These are phyloP conservation scores for Blastobasis adustella DNA, from an alignment of 2,888 invertebrate genomes.

Conservation along the genomic window DNA sequence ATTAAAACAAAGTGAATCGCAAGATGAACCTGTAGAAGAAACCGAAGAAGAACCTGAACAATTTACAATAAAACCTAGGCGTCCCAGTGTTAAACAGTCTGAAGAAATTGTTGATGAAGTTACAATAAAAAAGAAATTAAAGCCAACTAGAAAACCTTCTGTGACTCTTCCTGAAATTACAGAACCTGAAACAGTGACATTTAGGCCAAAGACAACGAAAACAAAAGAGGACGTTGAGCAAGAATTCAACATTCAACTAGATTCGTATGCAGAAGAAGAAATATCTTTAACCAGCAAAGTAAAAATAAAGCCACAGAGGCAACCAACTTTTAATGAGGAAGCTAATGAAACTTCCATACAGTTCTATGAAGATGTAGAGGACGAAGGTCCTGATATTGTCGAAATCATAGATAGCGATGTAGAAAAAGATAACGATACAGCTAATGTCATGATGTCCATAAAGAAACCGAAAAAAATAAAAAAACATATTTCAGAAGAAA, in stretches of 20 bases:
- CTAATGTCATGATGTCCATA: slow-evolving; percentile 50
- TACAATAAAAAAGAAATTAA: slow-evolving; percentile 84
- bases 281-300: slow-evolving; percentile 90
- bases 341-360: slow-evolving; percentile 84
- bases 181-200: slow-evolving; percentile 86
- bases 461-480: slow-evolving; percentile 57
- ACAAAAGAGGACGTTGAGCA: slow-evolving; percentile 92
- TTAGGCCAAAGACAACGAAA: slow-evolving; percentile 83
- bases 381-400: slow-evolving; percentile 49
- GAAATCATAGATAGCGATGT: slow-evolving; percentile 65
- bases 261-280: slow-evolving; percentile 91
- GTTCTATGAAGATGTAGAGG: slow-evolving; percentile 68
- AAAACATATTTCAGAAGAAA: slow-evolving; percentile 44
- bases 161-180: slow-evolving; percentile 82
- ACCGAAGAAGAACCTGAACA: slow-evolving; percentile 50
- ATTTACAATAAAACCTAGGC: slow-evolving; percentile 54
- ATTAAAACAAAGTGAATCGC: slow-evolving; percentile 32
- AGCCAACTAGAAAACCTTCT: slow-evolving; percentile 78
- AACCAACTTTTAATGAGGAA: slow-evolving; percentile 85
- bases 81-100: slow-evolving; percentile 57
- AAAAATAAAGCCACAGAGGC: slow-evolving; percentile 82
- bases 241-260: slow-evolving; percentile 89
- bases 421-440: slow-evolving; percentile 52
- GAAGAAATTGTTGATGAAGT: slow-evolving; percentile 76
- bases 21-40: slow-evolving; percentile 14